Conservation (phyloP, 2,888 invertebrate genomes). For the Catocala sponsa region DNA sequence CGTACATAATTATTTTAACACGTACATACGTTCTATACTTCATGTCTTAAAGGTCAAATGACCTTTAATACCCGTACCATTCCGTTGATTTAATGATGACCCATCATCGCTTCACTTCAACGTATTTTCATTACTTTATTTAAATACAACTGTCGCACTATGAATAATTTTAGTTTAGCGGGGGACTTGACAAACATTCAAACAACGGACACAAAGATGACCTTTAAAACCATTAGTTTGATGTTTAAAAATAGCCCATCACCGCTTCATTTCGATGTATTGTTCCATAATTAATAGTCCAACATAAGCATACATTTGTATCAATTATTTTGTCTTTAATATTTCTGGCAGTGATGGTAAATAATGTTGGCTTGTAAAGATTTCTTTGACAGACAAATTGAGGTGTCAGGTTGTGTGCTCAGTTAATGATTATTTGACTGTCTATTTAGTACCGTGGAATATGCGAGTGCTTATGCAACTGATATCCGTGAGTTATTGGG, state of each 20-base stretch:
- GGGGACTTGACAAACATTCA: no score
- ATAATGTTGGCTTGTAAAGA: background rate
- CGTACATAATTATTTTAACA: constrained; percentile 4
- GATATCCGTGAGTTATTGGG: no score
- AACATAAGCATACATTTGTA: background rate
- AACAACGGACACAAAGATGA: background rate
- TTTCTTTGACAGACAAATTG: background rate
- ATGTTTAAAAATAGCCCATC: background rate
- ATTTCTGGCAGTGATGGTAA: background rate
- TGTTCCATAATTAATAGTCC: constrained; percentile 7
- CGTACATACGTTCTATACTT: background rate
- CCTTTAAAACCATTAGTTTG: constrained; percentile 1
- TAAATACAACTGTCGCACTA: no score
- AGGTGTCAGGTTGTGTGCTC: no score
- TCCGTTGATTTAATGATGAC: background rate
- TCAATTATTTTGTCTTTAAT: background rate
- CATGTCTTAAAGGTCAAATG: background rate
- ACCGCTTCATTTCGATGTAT: background rate
- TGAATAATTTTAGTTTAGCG: no score
- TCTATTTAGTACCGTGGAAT: no score
- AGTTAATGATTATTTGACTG: no score
- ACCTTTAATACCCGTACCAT: background rate
- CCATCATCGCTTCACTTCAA: constrained; percentile 4
- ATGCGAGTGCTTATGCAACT: no score
- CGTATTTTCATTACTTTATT: background rate